Base-by-base conservation (phyloP, 2,797 vertebrate genomes). In the Pseudochirops cupreus region DNA sequence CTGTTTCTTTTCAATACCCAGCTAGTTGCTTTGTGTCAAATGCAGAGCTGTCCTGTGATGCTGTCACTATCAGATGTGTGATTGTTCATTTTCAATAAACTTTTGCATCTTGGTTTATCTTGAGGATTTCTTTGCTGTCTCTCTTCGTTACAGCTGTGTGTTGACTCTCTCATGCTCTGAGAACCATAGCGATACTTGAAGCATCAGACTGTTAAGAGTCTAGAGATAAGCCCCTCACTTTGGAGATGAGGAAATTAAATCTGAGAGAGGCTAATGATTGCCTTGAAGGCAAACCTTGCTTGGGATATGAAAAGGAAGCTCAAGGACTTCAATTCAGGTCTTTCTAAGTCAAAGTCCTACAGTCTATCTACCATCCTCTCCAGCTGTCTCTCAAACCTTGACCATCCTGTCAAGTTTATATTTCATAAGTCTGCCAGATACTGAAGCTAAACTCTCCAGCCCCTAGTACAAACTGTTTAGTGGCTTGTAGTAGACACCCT, bases 41-140 rank as follows among this genome's bases (percentile, higher is more conserved):
- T 96, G 97, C 89, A 52, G 3, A 53, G 91, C 96, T 97, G 97
- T 98, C 94, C 96, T 97, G 96, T 98, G 96, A 98, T 95, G 98
- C 98, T 98, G 96, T 98, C 98, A 97, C 97, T 98, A 96, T 98
- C 97, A 98, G 95, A 98, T 98, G 98, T 99, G 98, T 99, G 98
- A 98, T 96, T 97, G 56, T 98, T 97, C 98, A 98, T 98, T 98
- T 98, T 98, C 98, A 99, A 99, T 99, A 99, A 99, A 99, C 98
- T 98, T 99, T 99, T 99, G 96, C 98, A 98, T 98, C 98, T 98
- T 98, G 97, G 97, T 98, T 99, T 98, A 98, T 98, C 95, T 98
- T 97, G 97, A 21, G 97, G 97, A 95, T 96, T 31, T 96, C 97
- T 97, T 98, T 98, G 95, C 98, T 97, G 97, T 97, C 96, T 98